Conservation (phyloP, 2,797 vertebrate species). For the Lithobates pipiens region DNA sequence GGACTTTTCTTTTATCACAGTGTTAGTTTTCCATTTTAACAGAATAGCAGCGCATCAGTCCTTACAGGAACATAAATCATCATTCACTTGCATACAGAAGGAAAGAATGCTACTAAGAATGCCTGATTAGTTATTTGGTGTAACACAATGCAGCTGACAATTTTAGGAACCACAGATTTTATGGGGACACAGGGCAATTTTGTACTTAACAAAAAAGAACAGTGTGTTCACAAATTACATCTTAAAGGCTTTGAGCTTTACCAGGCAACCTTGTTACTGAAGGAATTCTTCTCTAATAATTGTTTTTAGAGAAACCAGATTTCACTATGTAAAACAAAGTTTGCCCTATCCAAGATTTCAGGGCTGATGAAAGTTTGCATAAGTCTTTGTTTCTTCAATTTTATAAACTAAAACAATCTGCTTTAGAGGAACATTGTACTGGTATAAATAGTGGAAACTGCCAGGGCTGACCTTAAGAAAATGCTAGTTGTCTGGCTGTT, state of each 20-base stretch:
- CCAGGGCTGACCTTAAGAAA: too few relatives aligned
- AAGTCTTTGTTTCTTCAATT: background rate
- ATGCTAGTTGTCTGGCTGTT: too few relatives aligned
- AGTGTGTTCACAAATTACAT: slow-evolving; percentile 38
- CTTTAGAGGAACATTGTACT: background rate
- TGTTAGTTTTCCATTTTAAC: background rate
- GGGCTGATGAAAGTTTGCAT: background rate
- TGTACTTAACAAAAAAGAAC: slow-evolving; percentile 33
- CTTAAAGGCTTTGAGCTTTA: slow-evolving; percentile 10
- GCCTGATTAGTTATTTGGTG: slow-evolving; percentile 3
- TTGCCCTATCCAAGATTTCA: background rate
- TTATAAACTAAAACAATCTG: background rate
- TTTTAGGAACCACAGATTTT: slow-evolving; percentile 15
- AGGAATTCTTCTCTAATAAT: slow-evolving; percentile 2
- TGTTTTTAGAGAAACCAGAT: slow-evolving; percentile 7
- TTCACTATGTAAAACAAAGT: slow-evolving; percentile 1
- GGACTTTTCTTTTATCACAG: background rate
- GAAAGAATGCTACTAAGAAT: slow-evolving; percentile 12
- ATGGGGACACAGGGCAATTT: slow-evolving; percentile 14
- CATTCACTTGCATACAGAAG: background rate
- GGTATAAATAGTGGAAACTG: background rate
- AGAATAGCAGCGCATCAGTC: too few relatives aligned
- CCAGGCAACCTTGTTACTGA: slow-evolving; percentile 1
- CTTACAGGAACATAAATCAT: background rate
- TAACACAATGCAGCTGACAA: slow-evolving; percentile 27